Evolutionary conservation across 92 coral and sea anemone species (phyloP).

Genomic region (Actinostola sp.): DNA sequence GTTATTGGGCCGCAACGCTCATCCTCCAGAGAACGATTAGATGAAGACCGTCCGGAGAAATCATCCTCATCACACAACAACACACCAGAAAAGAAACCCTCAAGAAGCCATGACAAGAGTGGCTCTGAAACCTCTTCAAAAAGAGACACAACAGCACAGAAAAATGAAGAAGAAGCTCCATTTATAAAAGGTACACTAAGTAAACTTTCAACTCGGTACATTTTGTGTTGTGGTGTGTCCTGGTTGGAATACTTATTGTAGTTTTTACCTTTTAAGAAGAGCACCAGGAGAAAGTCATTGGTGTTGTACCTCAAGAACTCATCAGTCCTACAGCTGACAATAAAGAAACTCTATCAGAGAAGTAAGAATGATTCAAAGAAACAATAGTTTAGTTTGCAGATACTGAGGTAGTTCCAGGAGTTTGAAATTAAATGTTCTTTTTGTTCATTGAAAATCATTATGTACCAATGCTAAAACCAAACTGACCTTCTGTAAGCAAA

Average conservation of each 20-base stretch:
- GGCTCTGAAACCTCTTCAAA: constrained; percentile 7
- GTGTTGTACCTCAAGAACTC: constrained; percentile 75
- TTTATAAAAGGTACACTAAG: constrained; percentile 6
- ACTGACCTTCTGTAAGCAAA: too few relatives aligned
- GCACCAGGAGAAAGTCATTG: constrained; percentile 73
- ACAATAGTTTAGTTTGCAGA: background rate
- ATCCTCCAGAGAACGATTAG: constrained; percentile 33
- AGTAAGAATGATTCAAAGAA: constrained; percentile 1
- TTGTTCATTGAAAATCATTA: too few relatives aligned
- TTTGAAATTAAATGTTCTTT: background rate
- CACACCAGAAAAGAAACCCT: constrained; percentile 33
- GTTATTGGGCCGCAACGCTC: constrained; percentile 59
- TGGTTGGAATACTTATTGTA: too few relatives aligned
- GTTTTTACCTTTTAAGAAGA: constrained; percentile 52
- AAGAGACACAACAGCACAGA: constrained; percentile 3
- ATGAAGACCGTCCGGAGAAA: constrained; percentile 10
- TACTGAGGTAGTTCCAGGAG: background rate
- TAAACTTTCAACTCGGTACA: background rate
- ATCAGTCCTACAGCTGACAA: constrained; percentile 59
- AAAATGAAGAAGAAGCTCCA: constrained; percentile 12
- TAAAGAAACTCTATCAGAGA: constrained; percentile 30
- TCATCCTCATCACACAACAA: constrained; percentile 16
- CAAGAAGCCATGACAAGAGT: constrained; percentile 3
- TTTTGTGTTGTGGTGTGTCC: too few relatives aligned
- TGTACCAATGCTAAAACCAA: too few relatives aligned